Conservation (phyloP, 2,797 vertebrate species). For the Anisognathus igniventris region DNA sequence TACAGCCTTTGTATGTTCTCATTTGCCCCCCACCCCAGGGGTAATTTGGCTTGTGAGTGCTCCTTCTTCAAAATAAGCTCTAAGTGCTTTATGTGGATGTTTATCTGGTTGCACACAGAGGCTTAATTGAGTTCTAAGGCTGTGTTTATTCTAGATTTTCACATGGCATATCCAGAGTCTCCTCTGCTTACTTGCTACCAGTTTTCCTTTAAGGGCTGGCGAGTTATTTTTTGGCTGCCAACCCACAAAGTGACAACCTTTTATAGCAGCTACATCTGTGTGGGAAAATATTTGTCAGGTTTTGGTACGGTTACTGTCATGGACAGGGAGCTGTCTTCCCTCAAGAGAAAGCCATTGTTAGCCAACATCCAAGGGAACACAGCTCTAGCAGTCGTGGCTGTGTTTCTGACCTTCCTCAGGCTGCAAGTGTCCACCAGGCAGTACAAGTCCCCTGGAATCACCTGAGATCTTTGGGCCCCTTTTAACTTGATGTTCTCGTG, state of each 20-base stretch:
- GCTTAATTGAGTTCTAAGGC: not conserved
- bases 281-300: not conserved
- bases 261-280: not conserved
- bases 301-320: not conserved
- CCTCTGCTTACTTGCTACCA: not conserved
- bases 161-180: not conserved
- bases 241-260: not conserved
- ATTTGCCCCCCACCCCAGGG: not conserved
- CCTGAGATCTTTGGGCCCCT: not conserved
- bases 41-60: not conserved
- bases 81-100: not conserved
- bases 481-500: not conserved
- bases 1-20: not conserved
- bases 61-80: not conserved
- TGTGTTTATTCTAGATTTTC: not conserved
- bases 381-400: not conserved
- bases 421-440: rapidly evolving
- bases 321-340: not conserved
- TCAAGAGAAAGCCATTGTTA: not conserved
- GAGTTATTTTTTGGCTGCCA: not conserved
- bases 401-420: not conserved
- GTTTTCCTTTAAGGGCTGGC: not conserved
- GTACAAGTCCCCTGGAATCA: not conserved
- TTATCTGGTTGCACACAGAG: not conserved
- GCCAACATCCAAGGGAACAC: not conserved